Percentiles rank a stretch among this genome's conserved stretches.
Evolutionary conservation across 2,888 invertebrate species (phyloP).

Genomic region (Cryptophagus acutangulus): DNA sequence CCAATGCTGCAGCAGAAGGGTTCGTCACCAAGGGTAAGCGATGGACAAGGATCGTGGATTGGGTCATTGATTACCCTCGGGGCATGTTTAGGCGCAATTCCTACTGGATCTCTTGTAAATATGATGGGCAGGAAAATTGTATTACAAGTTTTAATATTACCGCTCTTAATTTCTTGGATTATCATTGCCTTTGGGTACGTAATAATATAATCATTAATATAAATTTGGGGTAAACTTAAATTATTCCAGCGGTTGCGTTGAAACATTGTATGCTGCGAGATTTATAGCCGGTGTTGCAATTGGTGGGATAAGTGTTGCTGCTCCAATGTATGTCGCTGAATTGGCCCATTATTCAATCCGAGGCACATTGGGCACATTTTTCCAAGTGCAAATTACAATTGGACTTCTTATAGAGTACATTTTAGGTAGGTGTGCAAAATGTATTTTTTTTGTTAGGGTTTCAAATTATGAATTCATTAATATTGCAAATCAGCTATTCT

Average conservation of each 20-base stretch:
- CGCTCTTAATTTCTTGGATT: conserved; percentile 54
- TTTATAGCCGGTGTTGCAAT: conserved; percentile 60
- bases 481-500: no score
- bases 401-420: conserved; percentile 62
- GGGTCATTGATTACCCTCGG: conserved; percentile 55
- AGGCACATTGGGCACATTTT: conserved; percentile 63
- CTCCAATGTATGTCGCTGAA: conserved; percentile 63
- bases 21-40: conserved; percentile 25
- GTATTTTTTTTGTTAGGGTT: no score
- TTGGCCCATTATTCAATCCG: conserved; percentile 58
- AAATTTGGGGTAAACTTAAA: neutral
- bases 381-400: conserved; percentile 62
- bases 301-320: conserved; percentile 60
- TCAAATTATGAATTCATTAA: no score
- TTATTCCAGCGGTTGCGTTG: conserved; percentile 26
- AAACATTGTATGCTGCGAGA: conserved; percentile 50
- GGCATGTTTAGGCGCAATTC: conserved; percentile 54
- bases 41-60: conserved; percentile 52
- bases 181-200: conserved; percentile 55
- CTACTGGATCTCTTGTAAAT: conserved; percentile 54
- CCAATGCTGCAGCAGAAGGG: conserved; percentile 43
- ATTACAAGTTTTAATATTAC: conserved; percentile 52
- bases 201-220: no score
- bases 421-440: conserved; percentile 51
- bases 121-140: conserved; percentile 55